Conservation (phyloP, 2,888 invertebrate species). For the Xylota segnis region DNA sequence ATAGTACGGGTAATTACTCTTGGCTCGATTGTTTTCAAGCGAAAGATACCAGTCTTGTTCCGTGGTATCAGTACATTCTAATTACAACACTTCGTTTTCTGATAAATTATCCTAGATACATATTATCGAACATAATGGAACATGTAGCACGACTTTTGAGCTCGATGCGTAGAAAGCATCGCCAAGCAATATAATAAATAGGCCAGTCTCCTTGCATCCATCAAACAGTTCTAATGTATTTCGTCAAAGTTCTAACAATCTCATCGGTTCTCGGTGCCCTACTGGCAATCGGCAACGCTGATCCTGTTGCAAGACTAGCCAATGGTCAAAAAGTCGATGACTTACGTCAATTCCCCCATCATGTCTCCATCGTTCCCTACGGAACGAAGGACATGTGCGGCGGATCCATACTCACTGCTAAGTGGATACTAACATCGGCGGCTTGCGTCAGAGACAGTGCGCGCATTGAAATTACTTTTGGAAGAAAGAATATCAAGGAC, state of each 20-base stretch:
- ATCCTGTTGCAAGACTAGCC: constrained; percentile 26
- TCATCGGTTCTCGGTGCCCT: neutral
- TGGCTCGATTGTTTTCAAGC: too few relatives aligned
- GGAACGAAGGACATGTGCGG: constrained; percentile 31
- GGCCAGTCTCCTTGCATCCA: neutral
- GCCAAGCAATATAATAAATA: too few relatives aligned
- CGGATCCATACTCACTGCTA: constrained; percentile 61
- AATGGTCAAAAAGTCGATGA: constrained; percentile 61
- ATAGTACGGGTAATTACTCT: too few relatives aligned
- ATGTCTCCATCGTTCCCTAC: constrained; percentile 46
- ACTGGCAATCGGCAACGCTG: neutral
- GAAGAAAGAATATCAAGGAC: constrained; percentile 9
- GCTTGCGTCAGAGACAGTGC: constrained; percentile 36
- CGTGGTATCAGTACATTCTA: too few relatives aligned
- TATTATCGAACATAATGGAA: too few relatives aligned
- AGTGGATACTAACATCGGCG: constrained; percentile 66
- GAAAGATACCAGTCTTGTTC: too few relatives aligned
- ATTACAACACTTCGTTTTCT: too few relatives aligned
- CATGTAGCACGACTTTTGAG: too few relatives aligned
- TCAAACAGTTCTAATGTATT: constrained; percentile 12
- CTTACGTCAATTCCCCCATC: constrained; percentile 65
- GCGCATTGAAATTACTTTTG: constrained; percentile 37
- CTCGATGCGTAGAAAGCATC: too few relatives aligned
- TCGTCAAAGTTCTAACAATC: constrained; percentile 4
- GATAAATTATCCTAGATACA: too few relatives aligned